Conservation (phyloP, 1,140 invertebrate species). For the Artemia franciscana region DNA sequence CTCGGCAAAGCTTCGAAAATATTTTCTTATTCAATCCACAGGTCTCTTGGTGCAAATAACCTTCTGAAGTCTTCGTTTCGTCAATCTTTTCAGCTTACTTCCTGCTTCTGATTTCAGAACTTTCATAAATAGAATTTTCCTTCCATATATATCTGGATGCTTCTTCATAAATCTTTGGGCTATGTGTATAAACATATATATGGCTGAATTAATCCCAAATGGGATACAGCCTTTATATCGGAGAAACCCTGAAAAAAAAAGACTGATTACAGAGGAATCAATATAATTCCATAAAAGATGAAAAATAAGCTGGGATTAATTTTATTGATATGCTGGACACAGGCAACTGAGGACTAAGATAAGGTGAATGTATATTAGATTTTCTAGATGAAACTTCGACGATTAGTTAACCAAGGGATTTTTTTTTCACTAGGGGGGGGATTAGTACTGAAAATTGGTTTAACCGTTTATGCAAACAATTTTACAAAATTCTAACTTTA, state of each 20-base stretch:
- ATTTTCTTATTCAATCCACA: too few species aligned
- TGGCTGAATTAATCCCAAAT: background rate
- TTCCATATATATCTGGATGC: background rate
- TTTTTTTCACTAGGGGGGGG: background rate
- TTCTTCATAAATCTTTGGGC: background rate
- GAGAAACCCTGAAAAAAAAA: background rate
- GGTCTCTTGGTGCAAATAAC: too few species aligned
- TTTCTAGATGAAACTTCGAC: background rate
- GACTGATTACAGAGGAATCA: background rate
- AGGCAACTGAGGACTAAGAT: background rate
- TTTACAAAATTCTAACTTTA: too few species aligned
- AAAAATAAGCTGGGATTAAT: background rate
- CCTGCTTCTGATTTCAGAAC: too few species aligned
- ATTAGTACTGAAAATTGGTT: background rate
- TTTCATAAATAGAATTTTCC: background rate
- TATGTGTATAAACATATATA: background rate
- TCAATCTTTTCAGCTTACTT: too few species aligned
- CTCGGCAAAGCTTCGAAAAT: too few species aligned
- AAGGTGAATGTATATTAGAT: background rate
- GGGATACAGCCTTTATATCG: background rate
- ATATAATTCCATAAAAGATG: background rate
- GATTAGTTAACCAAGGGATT: background rate
- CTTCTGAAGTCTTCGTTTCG: too few species aligned
- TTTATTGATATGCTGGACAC: background rate
- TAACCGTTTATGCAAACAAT: too few species aligned